These are phyloP conservation scores for Fregata magnificens DNA, from an alignment of 2,113 vertebrate species.

Conservation along the genomic window DNA sequence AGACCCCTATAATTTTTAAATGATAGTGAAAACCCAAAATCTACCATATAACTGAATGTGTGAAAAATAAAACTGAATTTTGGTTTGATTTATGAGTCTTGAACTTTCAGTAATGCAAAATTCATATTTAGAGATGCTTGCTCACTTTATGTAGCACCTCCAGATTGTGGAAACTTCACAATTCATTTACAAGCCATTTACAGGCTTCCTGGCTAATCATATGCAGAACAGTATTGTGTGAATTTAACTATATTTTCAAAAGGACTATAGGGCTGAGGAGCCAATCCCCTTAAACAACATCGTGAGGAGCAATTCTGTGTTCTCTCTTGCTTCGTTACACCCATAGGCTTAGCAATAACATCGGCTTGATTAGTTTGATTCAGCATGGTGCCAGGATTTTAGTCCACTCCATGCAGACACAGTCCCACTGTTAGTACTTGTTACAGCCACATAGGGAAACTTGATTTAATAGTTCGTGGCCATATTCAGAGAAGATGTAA, in stretches of 20 bases:
- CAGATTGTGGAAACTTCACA: background rate
- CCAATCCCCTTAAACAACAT: background rate
- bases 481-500: background rate
- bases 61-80: slow-evolving; percentile 6
- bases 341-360: background rate
- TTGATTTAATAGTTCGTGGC: background rate
- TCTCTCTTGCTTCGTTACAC: background rate
- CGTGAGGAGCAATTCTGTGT: background rate
- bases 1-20: background rate
- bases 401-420: background rate
- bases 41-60: background rate
- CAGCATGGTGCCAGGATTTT: background rate
- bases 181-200: background rate
- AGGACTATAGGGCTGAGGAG: background rate
- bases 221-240: background rate
- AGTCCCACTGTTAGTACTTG: background rate
- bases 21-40: background rate
- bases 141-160: background rate
- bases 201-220: background rate
- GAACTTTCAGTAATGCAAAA: background rate
- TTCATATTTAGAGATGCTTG: background rate
- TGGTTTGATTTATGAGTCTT: background rate
- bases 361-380: background rate
- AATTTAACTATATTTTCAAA: background rate
- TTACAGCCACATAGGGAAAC: background rate